A percentile compares a stretch with the other conserved stretches of the same genome.
These are phyloP conservation scores for Entosphenus tridentatus DNA, from an alignment of 2,113 vertebrate genomes.

Conservation along the genomic window DNA sequence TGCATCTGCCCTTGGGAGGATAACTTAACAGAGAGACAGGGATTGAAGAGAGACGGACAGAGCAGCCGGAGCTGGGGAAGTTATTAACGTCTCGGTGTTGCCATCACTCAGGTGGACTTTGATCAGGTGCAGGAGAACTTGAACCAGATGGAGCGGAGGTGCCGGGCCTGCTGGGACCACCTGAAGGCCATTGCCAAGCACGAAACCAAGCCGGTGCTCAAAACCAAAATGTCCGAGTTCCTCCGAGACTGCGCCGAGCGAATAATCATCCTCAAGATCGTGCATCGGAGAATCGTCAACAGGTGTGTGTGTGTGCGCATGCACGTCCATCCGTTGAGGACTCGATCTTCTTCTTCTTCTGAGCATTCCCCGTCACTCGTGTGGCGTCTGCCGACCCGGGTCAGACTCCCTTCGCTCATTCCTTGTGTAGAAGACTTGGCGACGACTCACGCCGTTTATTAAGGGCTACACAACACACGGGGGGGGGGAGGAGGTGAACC, in stretches of 20 bases:
- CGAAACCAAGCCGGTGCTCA: conserved; percentile 70
- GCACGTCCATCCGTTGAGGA: background rate
- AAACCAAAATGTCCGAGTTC: conserved; percentile 87
- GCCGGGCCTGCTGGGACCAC: conserved; percentile 96
- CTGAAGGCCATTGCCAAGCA: conserved; percentile 88
- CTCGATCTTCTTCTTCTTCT: background rate
- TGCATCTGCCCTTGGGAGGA: too few relatives aligned
- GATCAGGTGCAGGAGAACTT: conserved; percentile 91
- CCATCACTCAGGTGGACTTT: conserved; percentile 54
- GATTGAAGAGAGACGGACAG: too few relatives aligned
- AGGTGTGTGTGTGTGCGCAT: conserved; percentile 25
- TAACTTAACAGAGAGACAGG: too few relatives aligned
- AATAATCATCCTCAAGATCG: conserved; percentile 85
- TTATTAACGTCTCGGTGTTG: background rate
- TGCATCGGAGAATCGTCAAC: conserved; percentile 85
- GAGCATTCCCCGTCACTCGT: too few relatives aligned
- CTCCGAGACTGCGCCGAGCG: conserved; percentile 85
- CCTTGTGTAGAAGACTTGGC: too few relatives aligned
- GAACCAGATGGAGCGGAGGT: conserved; percentile 71
- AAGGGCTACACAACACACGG: too few relatives aligned
- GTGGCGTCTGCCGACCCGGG: too few relatives aligned
- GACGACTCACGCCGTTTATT: too few relatives aligned
- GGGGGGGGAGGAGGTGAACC: too few relatives aligned
- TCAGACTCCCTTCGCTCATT: too few relatives aligned
- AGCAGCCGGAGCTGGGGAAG: background rate